phyloP scores from a whole-genome alignment of 1,140 invertebrate genomes.

The Zelostemma sp. region DNA sequence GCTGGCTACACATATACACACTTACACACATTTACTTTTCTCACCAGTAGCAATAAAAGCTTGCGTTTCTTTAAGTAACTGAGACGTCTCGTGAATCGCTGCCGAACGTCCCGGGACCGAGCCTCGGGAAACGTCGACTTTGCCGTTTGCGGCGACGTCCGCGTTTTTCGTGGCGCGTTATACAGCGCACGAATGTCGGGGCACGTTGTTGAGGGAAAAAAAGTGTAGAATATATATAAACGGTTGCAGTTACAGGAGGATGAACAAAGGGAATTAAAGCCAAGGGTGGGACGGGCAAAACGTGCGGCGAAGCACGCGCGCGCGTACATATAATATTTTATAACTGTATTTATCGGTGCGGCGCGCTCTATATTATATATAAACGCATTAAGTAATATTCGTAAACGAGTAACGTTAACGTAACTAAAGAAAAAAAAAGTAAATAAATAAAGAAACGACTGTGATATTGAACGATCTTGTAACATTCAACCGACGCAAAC shows the following conservation, averaged over 20 bases:
- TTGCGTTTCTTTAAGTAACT: constrained; percentile 53
- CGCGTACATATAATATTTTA: constrained; percentile 60
- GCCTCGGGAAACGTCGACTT: too few species aligned
- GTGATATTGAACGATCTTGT: constrained; percentile 71
- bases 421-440: constrained; percentile 51
- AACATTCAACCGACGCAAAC: constrained; percentile 67
- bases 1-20: constrained; percentile 36
- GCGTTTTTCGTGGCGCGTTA: too few species aligned
- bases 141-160: constrained; percentile 10
- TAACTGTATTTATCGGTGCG: constrained; percentile 67
- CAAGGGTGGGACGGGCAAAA: constrained; percentile 8
- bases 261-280: constrained; percentile 30
- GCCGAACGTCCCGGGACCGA: constrained; percentile 7
- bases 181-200: constrained; percentile 8
- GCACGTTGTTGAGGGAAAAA: constrained; percentile 25
- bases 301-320: constrained; percentile 30
- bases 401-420: constrained; percentile 65
- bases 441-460: constrained; percentile 62
- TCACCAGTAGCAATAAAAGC: constrained; percentile 1
- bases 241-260: constrained; percentile 68
- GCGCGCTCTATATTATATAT: constrained; percentile 63
- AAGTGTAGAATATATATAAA: constrained; percentile 41
- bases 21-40: constrained; percentile 9
- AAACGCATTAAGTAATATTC: constrained; percentile 62
- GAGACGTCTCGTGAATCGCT: constrained; percentile 39